A percentile compares a stretch with the other conserved stretches of the same genome.
Evolutionary conservation across 35 echinoderm and acorn worm genomes (phyloP).

Genomic region (Patiria miniata): DNA sequence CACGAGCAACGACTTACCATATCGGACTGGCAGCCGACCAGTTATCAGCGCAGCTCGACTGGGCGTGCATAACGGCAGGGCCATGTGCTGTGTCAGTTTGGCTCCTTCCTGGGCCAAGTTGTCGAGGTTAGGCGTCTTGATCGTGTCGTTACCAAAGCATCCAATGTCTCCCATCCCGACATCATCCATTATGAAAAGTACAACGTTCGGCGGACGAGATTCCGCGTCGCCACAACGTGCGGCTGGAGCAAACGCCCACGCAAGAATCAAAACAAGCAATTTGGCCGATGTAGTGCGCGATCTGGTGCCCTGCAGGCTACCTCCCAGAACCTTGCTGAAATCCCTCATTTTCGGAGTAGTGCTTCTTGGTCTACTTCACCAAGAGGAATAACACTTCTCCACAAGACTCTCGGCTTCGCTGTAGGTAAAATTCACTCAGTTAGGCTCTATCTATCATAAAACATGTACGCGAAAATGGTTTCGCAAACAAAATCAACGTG

Average conservation of each 20-base stretch:
- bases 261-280: no score
- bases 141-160: slow-evolving; percentile 84
- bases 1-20: slow-evolving; percentile 49
- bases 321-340: no score
- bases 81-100: slow-evolving; percentile 81
- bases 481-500: no score
- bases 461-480: no score
- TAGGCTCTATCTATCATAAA: no score
- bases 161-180: slow-evolving; percentile 90
- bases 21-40: slow-evolving; percentile 76
- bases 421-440: no score
- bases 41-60: slow-evolving; percentile 90
- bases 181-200: slow-evolving; percentile 89
- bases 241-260: neutral
- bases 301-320: no score
- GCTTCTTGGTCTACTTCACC: no score
- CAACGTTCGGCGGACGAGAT: slow-evolving; percentile 65
- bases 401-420: no score
- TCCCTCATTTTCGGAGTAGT: no score
- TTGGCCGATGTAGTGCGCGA: no score
- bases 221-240: neutral
- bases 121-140: slow-evolving; percentile 84
- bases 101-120: slow-evolving; percentile 72
- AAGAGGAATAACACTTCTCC: no score
- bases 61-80: slow-evolving; percentile 81